Base-by-base conservation (phyloP, 2,888 invertebrate genomes). In the Drosophila formosana region DNA sequence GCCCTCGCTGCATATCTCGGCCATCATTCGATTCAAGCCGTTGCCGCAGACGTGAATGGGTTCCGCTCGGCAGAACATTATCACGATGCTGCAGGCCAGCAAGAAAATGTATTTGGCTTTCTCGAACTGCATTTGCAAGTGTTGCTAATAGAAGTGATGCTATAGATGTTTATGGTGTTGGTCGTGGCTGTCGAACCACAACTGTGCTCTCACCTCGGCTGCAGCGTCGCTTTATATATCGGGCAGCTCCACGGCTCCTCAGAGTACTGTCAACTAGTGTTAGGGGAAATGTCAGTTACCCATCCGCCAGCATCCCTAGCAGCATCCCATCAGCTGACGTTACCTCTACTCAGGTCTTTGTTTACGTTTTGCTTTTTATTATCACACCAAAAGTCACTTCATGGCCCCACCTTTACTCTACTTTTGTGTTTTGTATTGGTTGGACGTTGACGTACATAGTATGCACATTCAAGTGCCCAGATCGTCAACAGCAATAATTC, bases 281-380 rank as follows among this genome's bases (percentile, higher is more conserved):
- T 88, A 88, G 82, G 51, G 37, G 25, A 58, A 45, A 63, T 87
- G 89, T 88, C 83, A 84, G 84, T 86, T 76, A 28, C 46, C 25
- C 46, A 57, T 37, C 25, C 30, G 13, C 7, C 7, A 7, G 3
- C 13, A 7, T 7, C 13, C 3, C 13, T 1, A 2, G 7, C 39
- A 41, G 6, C n/a, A 11, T 37, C n/a, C n/a, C 6, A 13, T 13
- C 34, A 37, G 4, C 4, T n/a, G 11, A 37, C 4, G 18, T 18
- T 18, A 18, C 18, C 18, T 18, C 18, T 18, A 18, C 18, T 18
- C 18, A 18, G 18, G 18, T 18, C 18, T 18, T 18, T 18, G 18
- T 18, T 18, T 18, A 18, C 18, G 18, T 18, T 18, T 18, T 18
- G 18, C 18, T 18, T 18, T 18, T 18, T 18, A 18, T 18, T 18